Percentiles rank a stretch among this genome's conserved stretches.
These are phyloP conservation scores for Ips nitidus DNA, from an alignment of 1,140 invertebrate genomes.

Conservation along the genomic window DNA sequence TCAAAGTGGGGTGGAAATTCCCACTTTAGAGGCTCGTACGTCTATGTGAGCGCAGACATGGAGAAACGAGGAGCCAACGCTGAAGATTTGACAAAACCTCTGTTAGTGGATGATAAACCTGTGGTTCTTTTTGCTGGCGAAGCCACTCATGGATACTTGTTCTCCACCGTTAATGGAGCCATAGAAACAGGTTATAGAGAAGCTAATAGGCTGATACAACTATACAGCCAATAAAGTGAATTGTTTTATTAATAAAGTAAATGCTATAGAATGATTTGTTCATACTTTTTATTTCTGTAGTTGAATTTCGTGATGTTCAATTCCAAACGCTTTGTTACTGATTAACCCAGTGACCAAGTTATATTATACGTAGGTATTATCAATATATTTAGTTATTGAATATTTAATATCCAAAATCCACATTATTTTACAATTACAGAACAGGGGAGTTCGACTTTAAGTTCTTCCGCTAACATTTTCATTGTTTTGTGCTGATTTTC, in stretches of 20 bases:
- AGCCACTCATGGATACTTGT: constrained; percentile 66
- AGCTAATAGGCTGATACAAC: constrained; percentile 61
- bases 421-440: too few relatives aligned
- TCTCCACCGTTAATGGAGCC: constrained; percentile 80
- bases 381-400: too few relatives aligned
- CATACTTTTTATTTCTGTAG: too few relatives aligned
- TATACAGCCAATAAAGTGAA: constrained; percentile 19
- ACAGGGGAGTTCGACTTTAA: not conserved
- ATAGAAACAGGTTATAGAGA: constrained; percentile 76
- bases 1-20: constrained; percentile 70
- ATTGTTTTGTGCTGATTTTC: constrained; percentile 19
- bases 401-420: too few relatives aligned
- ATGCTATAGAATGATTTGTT: too few relatives aligned
- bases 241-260: constrained; percentile 1
- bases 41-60: constrained; percentile 60
- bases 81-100: constrained; percentile 31
- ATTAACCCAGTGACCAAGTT: too few relatives aligned
- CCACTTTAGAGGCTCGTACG: constrained; percentile 70
- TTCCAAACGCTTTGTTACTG: too few relatives aligned
- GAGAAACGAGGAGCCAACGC: constrained; percentile 56
- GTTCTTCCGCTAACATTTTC: constrained; percentile 8
- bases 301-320: too few relatives aligned
- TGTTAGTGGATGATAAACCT: constrained; percentile 51
- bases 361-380: too few relatives aligned
- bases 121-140: constrained; percentile 73